Conservation (phyloP, 2,797 vertebrate species). For the Platalea minor region DNA sequence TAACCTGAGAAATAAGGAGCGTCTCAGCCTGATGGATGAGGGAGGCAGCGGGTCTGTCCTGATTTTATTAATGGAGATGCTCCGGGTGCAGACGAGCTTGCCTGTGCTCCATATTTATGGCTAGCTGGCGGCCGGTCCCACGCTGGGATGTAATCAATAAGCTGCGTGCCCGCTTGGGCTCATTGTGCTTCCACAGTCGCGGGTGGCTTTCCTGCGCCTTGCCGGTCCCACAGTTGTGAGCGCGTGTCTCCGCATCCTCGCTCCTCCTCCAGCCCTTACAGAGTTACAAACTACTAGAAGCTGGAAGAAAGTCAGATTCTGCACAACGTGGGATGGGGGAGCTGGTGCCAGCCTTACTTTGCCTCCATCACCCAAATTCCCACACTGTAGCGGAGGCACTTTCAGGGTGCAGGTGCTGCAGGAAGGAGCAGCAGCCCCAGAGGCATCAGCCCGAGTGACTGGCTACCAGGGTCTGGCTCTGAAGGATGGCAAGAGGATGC, state of each 20-base stretch:
- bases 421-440: neutral
- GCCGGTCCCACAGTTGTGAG: neutral
- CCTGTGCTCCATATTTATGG: constrained; percentile 2
- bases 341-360: neutral
- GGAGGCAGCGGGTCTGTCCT: neutral
- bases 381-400: neutral
- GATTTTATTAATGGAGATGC: neutral
- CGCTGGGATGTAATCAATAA: neutral
- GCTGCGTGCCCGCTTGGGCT: rapidly evolving
- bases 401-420: neutral
- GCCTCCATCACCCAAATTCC: neutral
- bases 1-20: neutral
- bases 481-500: neutral
- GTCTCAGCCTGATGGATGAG: neutral
- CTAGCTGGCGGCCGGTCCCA: neutral
- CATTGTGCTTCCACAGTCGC: neutral
- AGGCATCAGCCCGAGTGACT: neutral
- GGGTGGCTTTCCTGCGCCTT: neutral
- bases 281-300: neutral
- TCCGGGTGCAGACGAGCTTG: neutral
- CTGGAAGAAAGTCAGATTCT: neutral
- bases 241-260: rapidly evolving
- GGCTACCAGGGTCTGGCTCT: neutral
- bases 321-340: rapidly evolving
- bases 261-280: neutral